These are phyloP conservation scores for Rhagophthalmus giganteus DNA, from an alignment of 2,888 invertebrate species.

Conservation along the genomic window DNA sequence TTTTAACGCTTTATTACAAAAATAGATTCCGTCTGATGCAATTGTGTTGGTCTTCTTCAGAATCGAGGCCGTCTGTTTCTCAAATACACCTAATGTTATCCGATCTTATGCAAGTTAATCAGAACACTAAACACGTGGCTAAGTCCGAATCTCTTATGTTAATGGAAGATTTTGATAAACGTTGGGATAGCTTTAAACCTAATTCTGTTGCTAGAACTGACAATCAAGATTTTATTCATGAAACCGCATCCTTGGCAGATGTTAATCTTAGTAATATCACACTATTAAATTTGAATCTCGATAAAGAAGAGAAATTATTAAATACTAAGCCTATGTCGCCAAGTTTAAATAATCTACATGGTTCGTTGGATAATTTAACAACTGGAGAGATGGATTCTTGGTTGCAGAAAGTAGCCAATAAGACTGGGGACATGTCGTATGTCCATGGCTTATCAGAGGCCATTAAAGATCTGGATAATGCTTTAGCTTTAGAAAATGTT, in stretches of 20 bases:
- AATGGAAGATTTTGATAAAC: constrained; percentile 68
- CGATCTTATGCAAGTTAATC: constrained; percentile 53
- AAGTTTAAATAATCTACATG: constrained; percentile 68
- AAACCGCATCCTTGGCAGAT: constrained; percentile 22
- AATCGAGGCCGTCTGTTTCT: constrained; percentile 56
- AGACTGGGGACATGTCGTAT: constrained; percentile 64
- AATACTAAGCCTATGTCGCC: constrained; percentile 51
- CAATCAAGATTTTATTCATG: constrained; percentile 52
- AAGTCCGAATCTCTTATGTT: constrained; percentile 31
- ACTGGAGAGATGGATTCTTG: constrained; percentile 59
- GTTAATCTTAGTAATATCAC: constrained; percentile 32
- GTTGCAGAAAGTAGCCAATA: constrained; percentile 63
- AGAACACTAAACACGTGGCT: constrained; percentile 41
- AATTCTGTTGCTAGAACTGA: constrained; percentile 64
- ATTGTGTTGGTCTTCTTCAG: constrained; percentile 65
- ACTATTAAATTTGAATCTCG: constrained; percentile 28
- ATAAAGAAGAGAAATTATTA: constrained; percentile 49
- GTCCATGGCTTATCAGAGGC: constrained; percentile 65
- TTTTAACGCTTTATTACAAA: too few relatives aligned
- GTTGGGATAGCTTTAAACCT: constrained; percentile 73
- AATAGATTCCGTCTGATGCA: constrained; percentile 72
- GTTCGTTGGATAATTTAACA: constrained; percentile 62
- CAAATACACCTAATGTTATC: constrained; percentile 59
- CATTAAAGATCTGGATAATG: constrained; percentile 66
- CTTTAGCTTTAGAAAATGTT: constrained; percentile 64